Evolutionary conservation across 2,113 vertebrate species (phyloP).

Genomic region (Lanius ludovicianus): DNA sequence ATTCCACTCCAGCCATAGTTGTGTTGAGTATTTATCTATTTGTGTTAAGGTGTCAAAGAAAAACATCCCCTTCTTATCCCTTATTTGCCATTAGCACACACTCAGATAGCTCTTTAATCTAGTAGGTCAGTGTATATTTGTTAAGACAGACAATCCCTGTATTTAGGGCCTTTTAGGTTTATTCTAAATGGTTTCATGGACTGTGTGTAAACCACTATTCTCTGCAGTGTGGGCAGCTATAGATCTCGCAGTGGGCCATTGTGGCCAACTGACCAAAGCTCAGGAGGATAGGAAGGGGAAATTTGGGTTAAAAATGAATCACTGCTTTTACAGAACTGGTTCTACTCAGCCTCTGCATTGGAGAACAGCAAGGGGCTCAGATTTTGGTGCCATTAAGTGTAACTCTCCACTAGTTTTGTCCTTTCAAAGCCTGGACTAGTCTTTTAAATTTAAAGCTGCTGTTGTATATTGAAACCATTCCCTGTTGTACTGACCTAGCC

Average conservation of each 20-base stretch:
- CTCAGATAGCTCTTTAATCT: not conserved
- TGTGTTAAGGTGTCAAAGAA: not conserved
- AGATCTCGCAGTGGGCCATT: not conserved
- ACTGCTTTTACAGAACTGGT: not conserved
- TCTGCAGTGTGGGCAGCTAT: not conserved
- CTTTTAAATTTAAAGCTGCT: not conserved
- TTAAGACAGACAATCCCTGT: not conserved
- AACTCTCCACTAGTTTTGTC: not conserved
- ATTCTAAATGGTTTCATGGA: not conserved
- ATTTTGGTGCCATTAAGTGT: not conserved
- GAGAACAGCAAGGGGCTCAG: fast-evolving
- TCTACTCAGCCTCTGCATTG: not conserved
- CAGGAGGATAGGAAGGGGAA: not conserved
- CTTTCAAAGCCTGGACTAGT: not conserved
- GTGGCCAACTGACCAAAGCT: not conserved
- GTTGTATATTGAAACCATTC: not conserved
- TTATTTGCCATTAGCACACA: not conserved
- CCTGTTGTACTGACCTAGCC: not conserved
- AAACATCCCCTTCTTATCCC: not conserved
- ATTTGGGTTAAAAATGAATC: not conserved
- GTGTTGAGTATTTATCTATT: not conserved
- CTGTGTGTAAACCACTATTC: not conserved
- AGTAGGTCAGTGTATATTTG: not conserved
- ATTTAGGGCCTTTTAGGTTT: not conserved
- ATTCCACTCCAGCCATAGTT: not conserved